Evolutionary conservation across 1,140 invertebrate genomes (phyloP).

Genomic region (Sitophilus oryzae): DNA sequence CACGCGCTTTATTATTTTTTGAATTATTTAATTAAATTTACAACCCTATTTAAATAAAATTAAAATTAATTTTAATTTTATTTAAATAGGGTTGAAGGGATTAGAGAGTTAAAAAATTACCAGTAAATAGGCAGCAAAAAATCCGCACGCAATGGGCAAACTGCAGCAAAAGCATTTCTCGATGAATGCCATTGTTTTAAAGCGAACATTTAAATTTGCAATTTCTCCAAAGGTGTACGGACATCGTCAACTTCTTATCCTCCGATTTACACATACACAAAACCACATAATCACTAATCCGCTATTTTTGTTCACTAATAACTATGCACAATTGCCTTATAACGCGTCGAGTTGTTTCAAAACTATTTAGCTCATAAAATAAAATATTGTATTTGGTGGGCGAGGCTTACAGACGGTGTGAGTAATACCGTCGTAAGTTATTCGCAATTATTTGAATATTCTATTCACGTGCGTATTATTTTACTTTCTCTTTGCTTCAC

Average conservation of each 20-base stretch:
- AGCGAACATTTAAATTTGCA: slow-evolving; percentile 20
- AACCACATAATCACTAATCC: neutral
- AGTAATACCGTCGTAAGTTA: slow-evolving; percentile 32
- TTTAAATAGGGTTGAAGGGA: slow-evolving; percentile 1
- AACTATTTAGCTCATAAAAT: slow-evolving; percentile 3
- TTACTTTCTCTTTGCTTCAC: slow-evolving; percentile 34
- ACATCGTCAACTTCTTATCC: slow-evolving; percentile 16
- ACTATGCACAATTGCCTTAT: neutral
- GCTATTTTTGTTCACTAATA: neutral
- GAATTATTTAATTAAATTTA: no score
- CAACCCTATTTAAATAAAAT: no score
- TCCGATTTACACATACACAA: neutral
- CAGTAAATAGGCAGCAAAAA: slow-evolving; percentile 38
- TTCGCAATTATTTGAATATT: slow-evolving; percentile 39
- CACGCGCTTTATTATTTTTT: no score
- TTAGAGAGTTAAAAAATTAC: slow-evolving; percentile 22
- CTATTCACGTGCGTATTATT: slow-evolving; percentile 36
- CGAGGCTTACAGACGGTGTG: slow-evolving; percentile 33
- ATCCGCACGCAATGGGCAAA: slow-evolving; percentile 39
- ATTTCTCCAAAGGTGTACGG: slow-evolving; percentile 19
- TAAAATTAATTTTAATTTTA: no score
- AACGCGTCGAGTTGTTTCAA: slow-evolving; percentile 5
- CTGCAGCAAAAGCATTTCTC: slow-evolving; percentile 40
- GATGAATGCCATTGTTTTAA: slow-evolving; percentile 31
- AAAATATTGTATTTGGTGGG: no score